Evolutionary conservation across 1,140 invertebrate genomes (phyloP), one percentile per base, ranked within the genome.

Genomic region (Tachypleus tridentatus): DNA sequence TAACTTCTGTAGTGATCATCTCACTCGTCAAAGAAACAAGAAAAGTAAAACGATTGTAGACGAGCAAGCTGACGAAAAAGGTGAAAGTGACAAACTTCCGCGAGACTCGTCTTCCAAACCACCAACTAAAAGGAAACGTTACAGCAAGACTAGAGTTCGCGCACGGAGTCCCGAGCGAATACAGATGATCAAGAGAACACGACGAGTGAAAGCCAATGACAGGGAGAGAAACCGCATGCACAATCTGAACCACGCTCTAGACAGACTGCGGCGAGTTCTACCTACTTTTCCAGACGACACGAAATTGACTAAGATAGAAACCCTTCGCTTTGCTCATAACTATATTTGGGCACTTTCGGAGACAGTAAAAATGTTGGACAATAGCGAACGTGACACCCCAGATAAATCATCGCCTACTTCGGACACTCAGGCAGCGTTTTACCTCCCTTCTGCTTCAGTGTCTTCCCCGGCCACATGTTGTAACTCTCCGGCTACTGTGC

Each of bases 271-370:
- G 2, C 59, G 57, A 49, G 68, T 74, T 0, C 61, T 75, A 10
- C 74, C 73, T 3, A 66, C 62, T 6, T 69, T 68, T 52, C 66
- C 72, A 0, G 77, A 80, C 47, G 79, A 79, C 49, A 74, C 76
- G 60, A 83, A 83, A 73, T 72, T 83, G 64, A 83, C 82, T 5
- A 83, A 83, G 71, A 83, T 83, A 62, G 81, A 83, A 69, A 83
- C 81, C 5, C 72, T 83, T 5, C 68, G 82, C 57, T 77, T 81
- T 64, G 81, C 81, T 5, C 73, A 79, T 64, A 80, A 81, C 66
- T 81, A 81, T 66, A 81, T 81, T 61, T 78, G 74, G 73, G 76
- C 77, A 4, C 65, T 81, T 58, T 73, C 74, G 3, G 74, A 80
- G 65, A 79, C 77, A 49, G 62, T 80, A 58, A 74, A 72, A 59